Conservation (phyloP, 2,888 invertebrate genomes). For the Uropetala carovei region DNA sequence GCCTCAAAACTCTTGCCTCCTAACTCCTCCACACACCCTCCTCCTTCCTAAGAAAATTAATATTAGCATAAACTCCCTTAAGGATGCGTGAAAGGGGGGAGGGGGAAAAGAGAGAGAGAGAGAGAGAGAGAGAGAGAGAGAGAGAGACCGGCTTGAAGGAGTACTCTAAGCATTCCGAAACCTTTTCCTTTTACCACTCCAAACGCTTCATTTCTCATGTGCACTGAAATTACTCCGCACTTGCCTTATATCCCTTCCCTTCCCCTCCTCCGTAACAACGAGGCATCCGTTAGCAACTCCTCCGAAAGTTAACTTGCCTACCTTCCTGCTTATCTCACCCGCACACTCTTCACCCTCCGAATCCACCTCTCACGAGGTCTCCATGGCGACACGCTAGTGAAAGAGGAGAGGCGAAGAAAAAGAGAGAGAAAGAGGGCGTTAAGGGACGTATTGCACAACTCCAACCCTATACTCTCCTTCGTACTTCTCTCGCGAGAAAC, state of each 20-base stretch:
- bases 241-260: neutral
- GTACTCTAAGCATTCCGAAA: neutral
- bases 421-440: too few relatives aligned
- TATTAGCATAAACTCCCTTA: constrained; percentile 40
- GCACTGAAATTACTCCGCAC: neutral
- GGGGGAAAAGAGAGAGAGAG: neutral
- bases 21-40: neutral
- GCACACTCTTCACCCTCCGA: neutral
- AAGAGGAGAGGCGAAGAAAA: too few relatives aligned
- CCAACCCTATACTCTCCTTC: too few relatives aligned
- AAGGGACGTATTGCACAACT: too few relatives aligned
- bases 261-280: neutral
- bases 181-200: neutral
- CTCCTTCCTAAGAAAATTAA: constrained; percentile 11
- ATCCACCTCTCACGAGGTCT: neutral
- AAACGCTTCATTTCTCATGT: neutral
- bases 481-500: too few relatives aligned
- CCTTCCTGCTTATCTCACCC: neutral
- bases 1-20: neutral
- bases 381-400: neutral
- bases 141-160: neutral
- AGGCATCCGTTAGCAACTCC: neutral
- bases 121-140: neutral
- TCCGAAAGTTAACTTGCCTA: neutral
- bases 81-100: neutral